Conservation (phyloP, 2,113 vertebrate genomes). For the Phocoena sinus region DNA sequence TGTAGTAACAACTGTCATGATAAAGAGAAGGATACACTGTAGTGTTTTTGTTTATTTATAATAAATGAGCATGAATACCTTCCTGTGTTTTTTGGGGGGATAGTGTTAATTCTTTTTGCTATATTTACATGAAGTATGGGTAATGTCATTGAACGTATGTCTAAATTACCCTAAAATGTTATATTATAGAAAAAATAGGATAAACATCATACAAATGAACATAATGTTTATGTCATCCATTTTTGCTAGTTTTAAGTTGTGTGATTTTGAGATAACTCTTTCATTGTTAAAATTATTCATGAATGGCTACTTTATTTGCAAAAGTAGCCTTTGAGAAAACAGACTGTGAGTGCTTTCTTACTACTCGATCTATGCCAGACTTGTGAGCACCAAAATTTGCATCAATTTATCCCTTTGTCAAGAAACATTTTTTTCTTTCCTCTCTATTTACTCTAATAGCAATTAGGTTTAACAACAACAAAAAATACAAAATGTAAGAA, state of each 20-base stretch:
- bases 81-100: background rate
- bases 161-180: constrained; percentile 35
- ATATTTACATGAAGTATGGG: background rate
- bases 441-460: background rate
- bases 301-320: background rate
- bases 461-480: background rate
- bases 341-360: background rate
- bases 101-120: constrained; percentile 13
- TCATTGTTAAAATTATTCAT: background rate
- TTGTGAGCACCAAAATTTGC: background rate
- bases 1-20: background rate
- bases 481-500: background rate
- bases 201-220: constrained; percentile 7
- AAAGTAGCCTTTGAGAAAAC: background rate
- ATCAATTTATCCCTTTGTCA: background rate
- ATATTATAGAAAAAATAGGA: constrained; percentile 5
- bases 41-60: constrained; percentile 39
- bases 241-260: background rate
- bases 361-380: background rate
- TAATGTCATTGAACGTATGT: background rate
- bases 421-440: background rate
- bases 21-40: constrained; percentile 33
- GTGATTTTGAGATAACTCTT: background rate
- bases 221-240: background rate
- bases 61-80: constrained; percentile 31